phyloP scores from a whole-genome alignment of 2,113 vertebrate genomes.

The Xenotilapia longispinis region DNA sequence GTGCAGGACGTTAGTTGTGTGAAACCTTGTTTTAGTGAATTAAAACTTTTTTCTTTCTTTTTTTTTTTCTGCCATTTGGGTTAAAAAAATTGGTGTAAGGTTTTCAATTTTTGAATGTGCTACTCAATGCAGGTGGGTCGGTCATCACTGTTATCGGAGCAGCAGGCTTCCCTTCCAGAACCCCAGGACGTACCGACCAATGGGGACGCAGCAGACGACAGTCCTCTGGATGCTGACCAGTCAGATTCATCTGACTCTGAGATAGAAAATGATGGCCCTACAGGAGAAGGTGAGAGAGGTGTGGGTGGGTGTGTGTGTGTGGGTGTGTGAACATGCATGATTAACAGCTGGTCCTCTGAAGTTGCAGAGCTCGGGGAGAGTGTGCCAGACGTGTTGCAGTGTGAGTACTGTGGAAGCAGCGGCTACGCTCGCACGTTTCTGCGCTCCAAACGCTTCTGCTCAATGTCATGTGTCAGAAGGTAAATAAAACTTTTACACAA shows the following conservation, averaged over 20 bases:
- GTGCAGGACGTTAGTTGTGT: not conserved
- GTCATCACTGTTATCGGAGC: conserved; percentile 76
- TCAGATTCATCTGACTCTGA: conserved; percentile 86
- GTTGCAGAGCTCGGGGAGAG: conserved; percentile 79
- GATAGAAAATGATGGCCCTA: conserved; percentile 77
- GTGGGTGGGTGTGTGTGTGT: not conserved
- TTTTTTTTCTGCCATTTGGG: not conserved
- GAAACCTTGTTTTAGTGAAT: not conserved
- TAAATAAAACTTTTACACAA: conserved; percentile 4
- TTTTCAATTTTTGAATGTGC: not conserved
- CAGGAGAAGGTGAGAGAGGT: conserved; percentile 70
- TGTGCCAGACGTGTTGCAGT: conserved; percentile 78
- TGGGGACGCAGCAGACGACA: conserved; percentile 70
- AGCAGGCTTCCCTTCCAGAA: conserved; percentile 81
- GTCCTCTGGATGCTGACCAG: conserved; percentile 78
- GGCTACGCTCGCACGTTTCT: conserved; percentile 84
- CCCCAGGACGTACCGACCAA: conserved; percentile 74
- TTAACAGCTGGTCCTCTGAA: conserved; percentile 15
- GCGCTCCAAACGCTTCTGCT: conserved; percentile 90
- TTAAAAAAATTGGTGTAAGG: not conserved
- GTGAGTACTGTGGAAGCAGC: conserved; percentile 90
- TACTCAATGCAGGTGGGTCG: conserved; percentile 74
- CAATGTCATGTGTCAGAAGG: conserved; percentile 89
- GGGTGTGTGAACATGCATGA: not conserved
- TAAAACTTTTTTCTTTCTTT: not conserved